phyloP scores from a whole-genome alignment of 2,888 invertebrate genomes.

The Drosophila nr. perissopoda region DNA sequence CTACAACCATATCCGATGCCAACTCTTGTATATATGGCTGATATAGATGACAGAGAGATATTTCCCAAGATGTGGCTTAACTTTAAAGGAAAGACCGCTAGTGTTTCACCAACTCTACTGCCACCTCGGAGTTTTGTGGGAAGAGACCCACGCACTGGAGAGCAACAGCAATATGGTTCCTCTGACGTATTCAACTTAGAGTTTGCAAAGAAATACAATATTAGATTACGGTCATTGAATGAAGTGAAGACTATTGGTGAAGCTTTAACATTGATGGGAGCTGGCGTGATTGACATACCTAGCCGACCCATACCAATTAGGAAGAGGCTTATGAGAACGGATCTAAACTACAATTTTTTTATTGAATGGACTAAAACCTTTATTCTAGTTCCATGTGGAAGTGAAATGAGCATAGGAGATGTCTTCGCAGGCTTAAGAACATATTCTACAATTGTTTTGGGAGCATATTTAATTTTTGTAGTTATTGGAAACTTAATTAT shows the following conservation, averaged over 20 bases:
- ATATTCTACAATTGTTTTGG: constrained; percentile 20
- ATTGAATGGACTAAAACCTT: not conserved
- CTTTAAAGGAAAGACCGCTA: constrained; percentile 19
- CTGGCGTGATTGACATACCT: constrained; percentile 19
- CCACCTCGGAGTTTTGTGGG: constrained; percentile 5
- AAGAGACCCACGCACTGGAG: constrained; percentile 6
- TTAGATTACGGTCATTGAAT: not conserved
- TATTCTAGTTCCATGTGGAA: constrained; percentile 40
- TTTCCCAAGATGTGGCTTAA: not conserved
- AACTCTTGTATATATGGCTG: not conserved
- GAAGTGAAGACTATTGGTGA: not conserved
- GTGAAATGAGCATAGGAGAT: constrained; percentile 23
- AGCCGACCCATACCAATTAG: not conserved
- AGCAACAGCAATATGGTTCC: constrained; percentile 4
- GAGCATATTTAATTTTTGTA: constrained; percentile 33
- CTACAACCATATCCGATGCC: constrained; percentile 32
- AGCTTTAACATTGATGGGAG: not conserved
- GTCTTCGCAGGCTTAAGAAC: constrained; percentile 16
- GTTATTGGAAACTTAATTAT: constrained; percentile 30
- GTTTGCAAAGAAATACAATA: constrained; percentile 26
- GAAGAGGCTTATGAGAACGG: fast-evolving
- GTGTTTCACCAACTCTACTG: not conserved
- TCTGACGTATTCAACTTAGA: constrained; percentile 13
- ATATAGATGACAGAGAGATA: not conserved
- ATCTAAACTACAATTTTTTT: not conserved